These are phyloP conservation scores for Callyntrura sp. DNA, from an alignment of 2,888 invertebrate species.

Conservation along the genomic window DNA sequence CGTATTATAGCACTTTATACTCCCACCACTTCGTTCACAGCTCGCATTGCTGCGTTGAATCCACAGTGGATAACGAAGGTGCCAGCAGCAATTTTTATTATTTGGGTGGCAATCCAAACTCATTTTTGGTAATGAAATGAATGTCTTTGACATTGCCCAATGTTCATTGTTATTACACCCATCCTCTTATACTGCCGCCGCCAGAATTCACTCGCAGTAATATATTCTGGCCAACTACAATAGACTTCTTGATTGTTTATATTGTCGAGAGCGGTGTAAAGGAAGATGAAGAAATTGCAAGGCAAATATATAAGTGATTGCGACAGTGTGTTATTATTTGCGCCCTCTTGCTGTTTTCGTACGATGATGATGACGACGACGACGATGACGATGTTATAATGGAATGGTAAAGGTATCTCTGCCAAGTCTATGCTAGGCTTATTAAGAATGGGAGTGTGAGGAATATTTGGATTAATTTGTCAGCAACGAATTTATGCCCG, in stretches of 20 bases:
- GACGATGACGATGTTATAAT: constrained; percentile 29
- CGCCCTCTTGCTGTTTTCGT: neutral
- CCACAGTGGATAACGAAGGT: neutral
- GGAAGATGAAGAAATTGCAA: constrained; percentile 7
- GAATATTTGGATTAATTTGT: constrained; percentile 57
- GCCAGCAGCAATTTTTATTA: constrained; percentile 6
- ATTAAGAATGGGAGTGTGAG: neutral
- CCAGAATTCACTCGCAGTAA: neutral
- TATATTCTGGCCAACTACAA: neutral
- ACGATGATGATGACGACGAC: neutral
- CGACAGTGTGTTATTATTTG: neutral
- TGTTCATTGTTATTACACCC: constrained; percentile 47
- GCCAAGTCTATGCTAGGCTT: neutral
- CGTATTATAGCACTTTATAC: constrained; percentile 33
- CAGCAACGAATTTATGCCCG: constrained; percentile 49
- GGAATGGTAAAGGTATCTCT: constrained; percentile 48
- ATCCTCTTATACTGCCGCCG: constrained; percentile 16
- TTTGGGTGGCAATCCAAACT: constrained; percentile 22
- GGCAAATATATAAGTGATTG: constrained; percentile 32
- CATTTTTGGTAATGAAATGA: constrained; percentile 55
- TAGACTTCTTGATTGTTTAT: neutral
- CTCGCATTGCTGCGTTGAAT: neutral
- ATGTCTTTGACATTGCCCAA: constrained; percentile 62
- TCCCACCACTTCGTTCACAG: neutral
- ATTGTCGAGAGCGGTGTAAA: constrained; percentile 17